Evolutionary conservation across 2,888 invertebrate genomes (phyloP), one percentile per base, ranked within the genome.

Genomic region (Hyalella azteca): DNA sequence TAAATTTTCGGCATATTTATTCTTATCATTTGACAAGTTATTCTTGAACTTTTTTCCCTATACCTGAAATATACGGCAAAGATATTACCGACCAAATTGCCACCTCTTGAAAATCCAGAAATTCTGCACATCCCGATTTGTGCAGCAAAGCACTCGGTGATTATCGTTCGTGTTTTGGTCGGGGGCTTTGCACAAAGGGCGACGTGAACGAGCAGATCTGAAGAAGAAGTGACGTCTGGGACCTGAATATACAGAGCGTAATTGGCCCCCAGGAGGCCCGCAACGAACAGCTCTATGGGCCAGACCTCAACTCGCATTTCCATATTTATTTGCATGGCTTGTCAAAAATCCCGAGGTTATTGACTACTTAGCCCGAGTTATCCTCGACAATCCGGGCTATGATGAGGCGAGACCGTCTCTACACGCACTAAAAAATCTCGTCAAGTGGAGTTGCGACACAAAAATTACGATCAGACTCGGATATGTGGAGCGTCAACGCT

Each of bases 341-440:
- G 78, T 78, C 78, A 78, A 78, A 78, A 78, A 78, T 78, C 78
- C 78, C 29, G 29, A 78, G 60, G 78, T 78, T 78, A 66, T 78
- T 78, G 78, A 78, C 78, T 78, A 78, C 78, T 78, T 78, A 78
- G 78, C 78, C 50, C 78, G 78, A 78, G 78, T 78, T 78, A 78
- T 78, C 78, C 78, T 78, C 60, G 59, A 41, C 59, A 78, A 78
- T 60, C 66, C 78, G 29, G n/a, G 59, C 60, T 32, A 66, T 66
- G 66, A 66, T 66, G 66, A 66, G 66, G 66, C 66, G 36, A 32
- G n/a, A 32, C 66, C 29, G 66, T 36, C 66, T 66, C 29, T 36
- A n/a, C 66, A 32, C n/a, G 36, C 66, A 66, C 66, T 66, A 66
- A 66, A 66, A 66, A 66, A 66, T 66, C 66, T 66, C 66, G 66